Conservation (phyloP, 1,140 invertebrate genomes). For the Eupristina koningsbergeri region DNA sequence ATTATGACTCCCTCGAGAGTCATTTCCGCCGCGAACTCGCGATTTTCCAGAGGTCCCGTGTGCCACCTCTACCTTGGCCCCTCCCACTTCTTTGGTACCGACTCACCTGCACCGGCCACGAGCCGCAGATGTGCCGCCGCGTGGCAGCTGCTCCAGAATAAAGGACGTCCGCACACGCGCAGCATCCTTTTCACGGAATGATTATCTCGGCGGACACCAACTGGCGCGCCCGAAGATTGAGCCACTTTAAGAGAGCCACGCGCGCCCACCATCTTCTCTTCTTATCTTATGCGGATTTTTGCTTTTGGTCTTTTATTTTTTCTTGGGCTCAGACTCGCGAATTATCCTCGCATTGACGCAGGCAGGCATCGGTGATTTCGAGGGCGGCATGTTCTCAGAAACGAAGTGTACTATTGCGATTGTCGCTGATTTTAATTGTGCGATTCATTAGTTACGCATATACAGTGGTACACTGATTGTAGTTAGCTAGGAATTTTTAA, state of each 20-base stretch:
- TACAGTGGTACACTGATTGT: background rate
- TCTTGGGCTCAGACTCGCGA: background rate
- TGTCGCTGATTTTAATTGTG: conserved; percentile 7
- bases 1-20: background rate
- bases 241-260: background rate
- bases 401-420: background rate
- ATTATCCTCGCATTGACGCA: background rate
- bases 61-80: background rate
- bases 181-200: conserved; percentile 51
- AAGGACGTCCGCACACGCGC: conserved; percentile 16
- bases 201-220: background rate
- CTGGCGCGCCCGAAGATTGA: no score
- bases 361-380: background rate
- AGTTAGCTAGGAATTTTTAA: background rate
- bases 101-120: conserved; percentile 19
- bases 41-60: background rate
- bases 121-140: background rate
- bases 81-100: background rate
- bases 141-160: background rate
- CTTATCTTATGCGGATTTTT: background rate
- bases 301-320: background rate
- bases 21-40: background rate
- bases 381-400: background rate
- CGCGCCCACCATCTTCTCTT: background rate
- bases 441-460: background rate